Percentiles rank a stretch among this genome's conserved stretches.
These are phyloP conservation scores for Sceloporus tristichus DNA, from an alignment of 2,113 vertebrate species.

Conservation along the genomic window DNA sequence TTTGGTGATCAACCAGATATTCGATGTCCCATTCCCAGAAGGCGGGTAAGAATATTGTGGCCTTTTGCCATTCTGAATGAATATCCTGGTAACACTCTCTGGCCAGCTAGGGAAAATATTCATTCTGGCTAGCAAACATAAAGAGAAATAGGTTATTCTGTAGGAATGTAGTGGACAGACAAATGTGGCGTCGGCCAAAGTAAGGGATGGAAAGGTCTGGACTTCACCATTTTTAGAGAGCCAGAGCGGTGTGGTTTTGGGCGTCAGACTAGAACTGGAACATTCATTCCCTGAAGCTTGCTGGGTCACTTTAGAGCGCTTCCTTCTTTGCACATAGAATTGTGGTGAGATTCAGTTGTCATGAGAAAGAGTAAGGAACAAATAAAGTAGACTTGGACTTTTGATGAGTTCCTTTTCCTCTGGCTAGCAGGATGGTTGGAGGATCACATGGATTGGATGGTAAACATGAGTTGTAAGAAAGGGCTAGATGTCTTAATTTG, in stretches of 20 bases:
- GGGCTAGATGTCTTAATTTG: no score
- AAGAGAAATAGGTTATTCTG: no score
- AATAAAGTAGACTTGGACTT: not conserved
- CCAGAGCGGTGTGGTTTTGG: not conserved
- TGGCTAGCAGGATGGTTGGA: not conserved
- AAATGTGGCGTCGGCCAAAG: not conserved
- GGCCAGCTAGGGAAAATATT: not conserved
- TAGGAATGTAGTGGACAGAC: not conserved
- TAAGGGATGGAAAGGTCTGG: no score
- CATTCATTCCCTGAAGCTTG: no score
- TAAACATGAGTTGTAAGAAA: no score
- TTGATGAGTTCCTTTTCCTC: not conserved
- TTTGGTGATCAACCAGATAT: slow-evolving; percentile 99
- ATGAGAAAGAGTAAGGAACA: not conserved
- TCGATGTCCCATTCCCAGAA: slow-evolving; percentile 96
- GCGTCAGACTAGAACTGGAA: no score
- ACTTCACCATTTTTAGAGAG: not conserved
- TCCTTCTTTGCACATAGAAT: no score
- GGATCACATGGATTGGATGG: no score
- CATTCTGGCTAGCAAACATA: not conserved
- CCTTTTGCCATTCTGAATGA: not conserved
- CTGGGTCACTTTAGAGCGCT: no score
- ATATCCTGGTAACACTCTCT: not conserved
- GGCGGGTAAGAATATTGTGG: slow-evolving; percentile 84
- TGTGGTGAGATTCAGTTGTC: no score